These are phyloP conservation scores for Agonopterix subpropinquella DNA, from an alignment of 2,888 invertebrate genomes.

Conservation along the genomic window DNA sequence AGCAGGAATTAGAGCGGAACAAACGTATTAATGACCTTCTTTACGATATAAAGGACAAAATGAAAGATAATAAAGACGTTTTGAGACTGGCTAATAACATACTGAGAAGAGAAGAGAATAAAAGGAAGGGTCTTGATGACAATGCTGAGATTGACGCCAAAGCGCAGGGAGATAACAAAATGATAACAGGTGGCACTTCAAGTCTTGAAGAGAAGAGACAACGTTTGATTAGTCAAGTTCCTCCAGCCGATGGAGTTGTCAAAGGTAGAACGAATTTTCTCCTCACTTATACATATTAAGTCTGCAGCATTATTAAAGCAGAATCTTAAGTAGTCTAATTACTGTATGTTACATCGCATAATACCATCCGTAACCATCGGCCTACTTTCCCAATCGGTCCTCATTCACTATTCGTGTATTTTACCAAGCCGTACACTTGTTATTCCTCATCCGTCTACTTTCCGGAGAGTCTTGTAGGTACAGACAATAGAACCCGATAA, in stretches of 20 bases:
- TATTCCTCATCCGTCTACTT: too few species aligned
- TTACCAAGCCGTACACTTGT: too few species aligned
- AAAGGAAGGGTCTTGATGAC: conserved; percentile 25
- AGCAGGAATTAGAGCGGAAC: conserved; percentile 41
- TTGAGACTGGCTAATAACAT: conserved; percentile 53
- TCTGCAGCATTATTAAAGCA: too few species aligned
- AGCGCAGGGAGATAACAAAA: conserved; percentile 46
- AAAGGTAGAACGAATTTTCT: too few species aligned
- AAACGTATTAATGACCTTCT: conserved; percentile 51
- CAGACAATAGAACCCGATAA: too few species aligned
- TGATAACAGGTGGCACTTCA: conserved; percentile 7
- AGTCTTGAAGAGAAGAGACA: not conserved
- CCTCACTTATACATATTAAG: too few species aligned
- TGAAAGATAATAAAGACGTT: conserved; percentile 65
- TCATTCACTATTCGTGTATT: too few species aligned
- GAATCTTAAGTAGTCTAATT: too few species aligned
- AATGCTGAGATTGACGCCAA: conserved; percentile 31
- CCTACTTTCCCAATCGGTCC: too few species aligned
- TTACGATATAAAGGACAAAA: conserved; percentile 58
- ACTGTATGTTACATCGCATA: too few species aligned
- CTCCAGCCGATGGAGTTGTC: conserved; percentile 12
- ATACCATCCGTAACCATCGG: too few species aligned
- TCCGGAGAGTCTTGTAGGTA: too few species aligned
- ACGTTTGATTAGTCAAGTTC: conserved; percentile 1
- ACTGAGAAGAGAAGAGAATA: conserved; percentile 44